Evolutionary conservation across 2,888 invertebrate species (phyloP).

Genomic region (Alloscopus bannaensis): DNA sequence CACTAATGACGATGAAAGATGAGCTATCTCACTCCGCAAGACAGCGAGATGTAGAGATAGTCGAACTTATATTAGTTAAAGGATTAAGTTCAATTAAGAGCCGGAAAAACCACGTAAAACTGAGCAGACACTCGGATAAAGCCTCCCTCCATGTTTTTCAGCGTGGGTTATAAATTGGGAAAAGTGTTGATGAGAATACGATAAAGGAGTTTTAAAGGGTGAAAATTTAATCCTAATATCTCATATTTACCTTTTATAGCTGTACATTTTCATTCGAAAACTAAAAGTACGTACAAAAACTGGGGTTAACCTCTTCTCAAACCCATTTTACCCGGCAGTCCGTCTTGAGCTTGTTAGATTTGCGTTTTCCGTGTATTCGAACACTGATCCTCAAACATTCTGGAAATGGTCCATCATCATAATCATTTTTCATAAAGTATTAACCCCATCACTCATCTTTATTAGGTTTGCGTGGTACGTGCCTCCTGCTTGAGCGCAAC

Average conservation of each 20-base stretch:
- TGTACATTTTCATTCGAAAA: background rate
- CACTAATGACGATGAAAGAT: background rate
- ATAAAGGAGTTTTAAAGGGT: slow-evolving; percentile 54
- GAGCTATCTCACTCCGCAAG: background rate
- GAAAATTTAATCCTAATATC: slow-evolving; percentile 60
- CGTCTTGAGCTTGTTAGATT: no score
- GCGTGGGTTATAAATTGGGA: slow-evolving; percentile 1
- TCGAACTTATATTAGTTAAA: slow-evolving; percentile 35
- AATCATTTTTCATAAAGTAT: slow-evolving; percentile 13
- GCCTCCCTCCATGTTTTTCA: background rate
- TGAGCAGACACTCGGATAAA: background rate
- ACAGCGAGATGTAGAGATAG: slow-evolving; percentile 10
- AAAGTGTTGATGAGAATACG: slow-evolving; percentile 38
- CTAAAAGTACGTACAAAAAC: background rate
- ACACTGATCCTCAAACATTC: slow-evolving; percentile 33
- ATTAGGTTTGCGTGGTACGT: background rate
- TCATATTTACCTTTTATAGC: slow-evolving; percentile 50
- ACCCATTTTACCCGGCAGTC: no score
- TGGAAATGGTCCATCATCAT: slow-evolving; percentile 48
- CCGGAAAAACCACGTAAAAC: slow-evolving; percentile 36
- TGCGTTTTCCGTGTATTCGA: background rate
- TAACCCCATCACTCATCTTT: slow-evolving; percentile 6
- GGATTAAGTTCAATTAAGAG: slow-evolving; percentile 50
- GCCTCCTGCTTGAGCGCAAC: background rate
- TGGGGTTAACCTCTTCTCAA: background rate